Evolutionary conservation across 1,140 invertebrate species (phyloP), one percentile per base, ranked within the genome.

Genomic region (Drosophila kikkawai): DNA sequence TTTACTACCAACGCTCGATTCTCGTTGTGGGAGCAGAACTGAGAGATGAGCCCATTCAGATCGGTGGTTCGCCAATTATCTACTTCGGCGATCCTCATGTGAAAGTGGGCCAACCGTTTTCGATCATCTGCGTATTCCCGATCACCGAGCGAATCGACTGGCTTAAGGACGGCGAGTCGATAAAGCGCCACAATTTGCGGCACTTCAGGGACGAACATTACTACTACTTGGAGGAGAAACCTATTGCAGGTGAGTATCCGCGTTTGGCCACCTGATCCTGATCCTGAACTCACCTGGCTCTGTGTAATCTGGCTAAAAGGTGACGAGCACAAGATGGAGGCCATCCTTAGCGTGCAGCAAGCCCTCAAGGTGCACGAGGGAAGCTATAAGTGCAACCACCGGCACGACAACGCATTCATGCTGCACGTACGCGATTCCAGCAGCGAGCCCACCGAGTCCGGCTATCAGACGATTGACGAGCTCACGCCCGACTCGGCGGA

Each of bases 321-420:
- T 88, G 91, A 92, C 71, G 80, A 80, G 48, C 86, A 92, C 75
- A 92, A 82, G 75, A 92, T 93, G 55, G 91, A 93, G 77, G 91
- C 92, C 17, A 88, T 84, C 45, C 65, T 93, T 7, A 81, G 64
- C 7, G 92, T 93, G 41, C 78, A 82, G 48, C 87, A 91, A 42
- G 92, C 92, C 3, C 65, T 93, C 2, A 86, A 87, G 61, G 88
- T 83, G 61, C 92, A 93, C 79, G 90, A 92, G 57, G 92, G 92
- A n/a, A 73, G 76, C 4, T 93, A 93, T 74, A 91, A 92, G 79
- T 93, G 92, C 78, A 93, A 80, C 71, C 66, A 65, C 47, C 84
- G 53, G 8, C 68, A 79, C n/a, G 68, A 76, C 68, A 67, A 48
- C 39, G 81, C 75, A 12, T 90, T 92, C 59, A 57, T 64, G 63